Evolutionary conservation across 2,888 invertebrate genomes (phyloP), one percentile per base, ranked within the genome.

Genomic region (Polydrusus pterygomalis): DNA sequence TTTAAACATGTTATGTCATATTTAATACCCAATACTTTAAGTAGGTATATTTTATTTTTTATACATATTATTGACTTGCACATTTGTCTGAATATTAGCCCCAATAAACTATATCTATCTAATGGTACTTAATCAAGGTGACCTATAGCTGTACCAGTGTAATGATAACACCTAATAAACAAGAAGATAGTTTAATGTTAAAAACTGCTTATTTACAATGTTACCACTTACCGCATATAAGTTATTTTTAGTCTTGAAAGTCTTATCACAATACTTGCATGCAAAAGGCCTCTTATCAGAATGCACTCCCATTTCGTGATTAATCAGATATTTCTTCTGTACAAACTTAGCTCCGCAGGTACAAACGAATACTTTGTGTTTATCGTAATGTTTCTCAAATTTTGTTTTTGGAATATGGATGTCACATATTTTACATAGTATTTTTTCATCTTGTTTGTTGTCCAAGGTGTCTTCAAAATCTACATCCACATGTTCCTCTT

Each of bases 241-340:
- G 1, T 6, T 5, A 10, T 38, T 15, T 17, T 38, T 38, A 17
- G 5, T 17, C 10, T 60, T 60, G 25, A 60, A 60, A 60, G 58
- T n/a, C 13, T 60, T 60, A 38, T 60, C 17, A 17, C 58, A 60
- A 60, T 60, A 60, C 6, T 60, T n/a, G 38, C 58, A 60, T 9
- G 25, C 18, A 60, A 60, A 60, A 1, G 38, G 10, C 38, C 58
- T 60, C 7, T 60, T 38, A 18, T 38, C 18, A 18, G 38, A 30
- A 60, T 60, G 58, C n/a, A 38, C 38, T 11, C 38, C 38, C n/a
- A 8, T 60, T 38, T 60, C 38, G 9, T 60, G 58, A 60, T 38
- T 60, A 2, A 38, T 18, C n/a, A 60, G 38, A 38, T 60, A 2
- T 38, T 15, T 60, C 9, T 38, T 60, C 15, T 6, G 38, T 18